phyloP scores from a whole-genome alignment of 2,888 invertebrate species.

The Acanthosepion lycidas region DNA sequence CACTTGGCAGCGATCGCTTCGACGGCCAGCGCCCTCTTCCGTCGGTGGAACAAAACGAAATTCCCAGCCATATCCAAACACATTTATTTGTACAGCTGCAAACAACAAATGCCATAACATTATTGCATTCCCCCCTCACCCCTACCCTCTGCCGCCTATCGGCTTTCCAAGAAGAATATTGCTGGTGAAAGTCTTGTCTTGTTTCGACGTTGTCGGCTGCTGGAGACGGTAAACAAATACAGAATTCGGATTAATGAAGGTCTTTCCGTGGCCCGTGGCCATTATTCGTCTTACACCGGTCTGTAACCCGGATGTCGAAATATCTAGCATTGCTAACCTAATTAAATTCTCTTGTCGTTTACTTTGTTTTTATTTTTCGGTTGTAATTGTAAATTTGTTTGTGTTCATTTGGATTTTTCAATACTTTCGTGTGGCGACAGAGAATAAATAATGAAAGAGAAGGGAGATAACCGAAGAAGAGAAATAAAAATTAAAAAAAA shows the following conservation, averaged over 20 bases:
- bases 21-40: neutral
- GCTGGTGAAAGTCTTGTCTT: neutral
- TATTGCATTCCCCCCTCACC: neutral
- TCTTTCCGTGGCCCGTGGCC: slow-evolving; percentile 11
- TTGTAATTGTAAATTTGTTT: neutral
- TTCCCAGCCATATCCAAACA: slow-evolving; percentile 4
- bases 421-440: neutral
- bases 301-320: slow-evolving; percentile 20
- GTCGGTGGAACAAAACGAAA: neutral
- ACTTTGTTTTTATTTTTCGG: neutral
- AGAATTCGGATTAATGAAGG: neutral
- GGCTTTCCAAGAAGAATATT: neutral
- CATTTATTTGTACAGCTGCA: neutral
- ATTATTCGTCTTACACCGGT: neutral
- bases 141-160: neutral
- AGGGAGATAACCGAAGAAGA: neutral
- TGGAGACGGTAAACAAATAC: slow-evolving; percentile 33
- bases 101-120: slow-evolving; percentile 18
- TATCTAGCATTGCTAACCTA: slow-evolving; percentile 6
- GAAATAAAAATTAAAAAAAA: neutral
- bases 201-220: neutral
- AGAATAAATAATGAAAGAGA: neutral
- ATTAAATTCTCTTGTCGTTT: neutral
- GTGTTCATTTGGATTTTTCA: neutral
- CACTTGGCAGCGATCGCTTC: neutral